phyloP scores from a whole-genome alignment of 2,797 vertebrate genomes.

The Delichon dasypus region DNA sequence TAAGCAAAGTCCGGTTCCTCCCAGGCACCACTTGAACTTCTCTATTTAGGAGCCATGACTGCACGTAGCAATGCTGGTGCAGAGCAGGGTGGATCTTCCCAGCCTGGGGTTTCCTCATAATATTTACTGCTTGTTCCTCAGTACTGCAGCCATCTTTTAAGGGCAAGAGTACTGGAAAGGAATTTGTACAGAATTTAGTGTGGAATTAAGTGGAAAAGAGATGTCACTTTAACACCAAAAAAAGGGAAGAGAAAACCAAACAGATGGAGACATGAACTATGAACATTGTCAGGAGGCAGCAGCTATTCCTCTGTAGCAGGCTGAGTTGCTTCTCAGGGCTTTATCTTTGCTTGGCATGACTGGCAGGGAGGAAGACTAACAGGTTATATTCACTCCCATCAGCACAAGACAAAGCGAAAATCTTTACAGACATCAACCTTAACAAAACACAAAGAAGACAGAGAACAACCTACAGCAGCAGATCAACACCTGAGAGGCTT shows the following conservation, averaged over 20 bases:
- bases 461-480: background rate
- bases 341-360: background rate
- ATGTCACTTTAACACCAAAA: background rate
- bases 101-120: background rate
- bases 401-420: background rate
- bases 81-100: background rate
- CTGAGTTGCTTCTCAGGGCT: background rate
- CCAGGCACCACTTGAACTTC: background rate
- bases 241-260: background rate
- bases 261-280: background rate
- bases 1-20: background rate
- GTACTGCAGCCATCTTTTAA: background rate
- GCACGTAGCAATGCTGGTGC: fast-evolving
- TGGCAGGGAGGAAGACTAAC: background rate
- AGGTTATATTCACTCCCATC: background rate
- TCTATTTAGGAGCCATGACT: background rate
- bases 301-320: background rate
- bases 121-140: background rate
- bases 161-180: background rate
- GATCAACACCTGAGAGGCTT: background rate
- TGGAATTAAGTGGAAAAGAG: background rate
- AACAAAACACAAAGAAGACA: background rate
- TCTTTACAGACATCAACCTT: background rate
- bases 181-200: background rate
- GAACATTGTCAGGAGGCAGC: background rate